Evolutionary conservation across 2,888 invertebrate genomes (phyloP).

Genomic region (Macrophya annulata): DNA sequence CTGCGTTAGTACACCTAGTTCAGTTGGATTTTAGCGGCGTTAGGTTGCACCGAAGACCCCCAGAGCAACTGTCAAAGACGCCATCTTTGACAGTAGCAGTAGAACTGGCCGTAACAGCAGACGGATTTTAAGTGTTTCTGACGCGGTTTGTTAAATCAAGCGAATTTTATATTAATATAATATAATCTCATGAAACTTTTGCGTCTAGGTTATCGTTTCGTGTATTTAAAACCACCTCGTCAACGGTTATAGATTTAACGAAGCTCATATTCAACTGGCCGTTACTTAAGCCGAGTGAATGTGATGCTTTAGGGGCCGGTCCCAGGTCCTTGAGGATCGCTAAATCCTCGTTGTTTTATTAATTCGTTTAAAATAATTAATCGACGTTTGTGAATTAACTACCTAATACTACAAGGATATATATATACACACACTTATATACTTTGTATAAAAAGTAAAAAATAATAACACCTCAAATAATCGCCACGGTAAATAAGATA

Average conservation of each 20-base stretch:
- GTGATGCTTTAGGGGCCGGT: constrained; percentile 3
- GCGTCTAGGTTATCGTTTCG: too few relatives aligned
- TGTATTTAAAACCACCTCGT: background rate
- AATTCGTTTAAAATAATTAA: background rate
- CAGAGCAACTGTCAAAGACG: constrained; percentile 32
- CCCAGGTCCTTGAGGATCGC: constrained; percentile 19
- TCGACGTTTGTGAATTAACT: background rate
- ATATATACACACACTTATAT: too few relatives aligned
- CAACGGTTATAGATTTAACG: background rate
- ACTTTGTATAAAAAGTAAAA: too few relatives aligned
- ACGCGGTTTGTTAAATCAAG: background rate
- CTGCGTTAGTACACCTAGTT: background rate
- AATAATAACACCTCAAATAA: too few relatives aligned
- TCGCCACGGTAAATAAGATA: too few relatives aligned
- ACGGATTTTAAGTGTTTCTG: constrained; percentile 11
- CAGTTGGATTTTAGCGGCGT: constrained; percentile 4
- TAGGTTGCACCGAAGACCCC: background rate
- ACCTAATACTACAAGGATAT: too few relatives aligned
- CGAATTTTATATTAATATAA: background rate
- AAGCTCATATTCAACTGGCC: constrained; percentile 3
- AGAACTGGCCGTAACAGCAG: constrained; percentile 24
- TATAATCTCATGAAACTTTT: background rate
- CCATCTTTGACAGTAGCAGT: constrained; percentile 43
- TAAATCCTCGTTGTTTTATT: background rate
- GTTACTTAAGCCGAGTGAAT: constrained; percentile 9